Evolutionary conservation across 1,140 invertebrate genomes (phyloP).

Genomic region (Pseudobourletiella spinata): DNA sequence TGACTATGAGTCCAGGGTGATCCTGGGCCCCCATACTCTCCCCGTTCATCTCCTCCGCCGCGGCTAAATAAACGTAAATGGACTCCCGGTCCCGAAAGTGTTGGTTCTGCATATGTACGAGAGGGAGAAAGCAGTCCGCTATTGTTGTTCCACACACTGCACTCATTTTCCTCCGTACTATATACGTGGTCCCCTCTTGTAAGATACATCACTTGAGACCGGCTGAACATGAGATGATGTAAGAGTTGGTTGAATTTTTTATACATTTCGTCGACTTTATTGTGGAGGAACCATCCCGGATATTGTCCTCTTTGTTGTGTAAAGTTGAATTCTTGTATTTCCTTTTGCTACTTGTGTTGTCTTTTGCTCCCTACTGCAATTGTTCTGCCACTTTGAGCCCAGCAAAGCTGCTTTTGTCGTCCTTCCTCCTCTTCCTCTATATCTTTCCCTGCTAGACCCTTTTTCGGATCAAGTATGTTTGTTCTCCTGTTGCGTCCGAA

Average conservation of each 20-base stretch:
- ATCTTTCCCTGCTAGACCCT: not conserved
- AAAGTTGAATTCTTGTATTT: constrained; percentile 7
- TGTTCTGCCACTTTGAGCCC: constrained; percentile 16
- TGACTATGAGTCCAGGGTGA: not conserved
- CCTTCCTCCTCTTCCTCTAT: not conserved
- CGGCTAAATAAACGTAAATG: too few relatives aligned
- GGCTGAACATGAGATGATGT: constrained; percentile 1
- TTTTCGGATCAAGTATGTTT: constrained; percentile 13
- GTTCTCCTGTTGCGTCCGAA: constrained; percentile 4
- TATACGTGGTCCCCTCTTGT: too few relatives aligned
- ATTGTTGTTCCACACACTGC: too few relatives aligned
- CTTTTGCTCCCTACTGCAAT: constrained; percentile 10
- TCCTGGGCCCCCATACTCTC: too few relatives aligned
- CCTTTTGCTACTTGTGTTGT: constrained; percentile 18
- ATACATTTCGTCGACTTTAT: constrained; percentile 5
- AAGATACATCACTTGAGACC: too few relatives aligned
- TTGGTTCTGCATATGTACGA: too few relatives aligned
- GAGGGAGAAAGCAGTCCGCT: too few relatives aligned
- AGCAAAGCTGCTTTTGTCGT: constrained; percentile 1
- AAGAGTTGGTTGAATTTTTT: not conserved
- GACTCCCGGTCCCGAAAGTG: too few relatives aligned
- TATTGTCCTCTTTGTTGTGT: constrained; percentile 9
- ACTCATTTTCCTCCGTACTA: not conserved
- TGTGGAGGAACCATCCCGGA: not conserved
- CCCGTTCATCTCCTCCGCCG: too few relatives aligned